Evolutionary conservation across 2,113 vertebrate species (phyloP).

Genomic region (Sceloporus tristichus): DNA sequence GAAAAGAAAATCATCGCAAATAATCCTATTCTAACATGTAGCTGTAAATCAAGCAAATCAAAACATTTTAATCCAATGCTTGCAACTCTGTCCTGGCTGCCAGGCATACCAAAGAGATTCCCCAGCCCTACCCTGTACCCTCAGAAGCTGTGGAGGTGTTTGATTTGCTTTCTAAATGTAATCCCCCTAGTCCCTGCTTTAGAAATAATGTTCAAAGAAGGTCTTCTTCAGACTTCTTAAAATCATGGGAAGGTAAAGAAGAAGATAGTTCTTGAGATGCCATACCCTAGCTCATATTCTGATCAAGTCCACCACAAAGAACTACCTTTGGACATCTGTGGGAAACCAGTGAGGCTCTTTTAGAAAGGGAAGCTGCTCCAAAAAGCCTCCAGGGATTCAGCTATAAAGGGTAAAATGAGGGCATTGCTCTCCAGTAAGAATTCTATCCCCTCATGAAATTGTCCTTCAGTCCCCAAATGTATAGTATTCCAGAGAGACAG

Average conservation of each 20-base stretch:
- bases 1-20: background rate
- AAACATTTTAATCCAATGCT: background rate
- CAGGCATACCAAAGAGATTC: background rate
- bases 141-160: too few relatives aligned
- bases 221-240: background rate
- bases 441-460: too few relatives aligned
- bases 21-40: background rate
- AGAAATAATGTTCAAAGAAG: background rate
- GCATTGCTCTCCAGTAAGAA: background rate
- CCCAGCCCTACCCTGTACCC: too few relatives aligned
- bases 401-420: background rate
- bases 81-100: background rate
- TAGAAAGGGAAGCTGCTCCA: background rate
- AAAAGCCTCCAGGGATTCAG: background rate
- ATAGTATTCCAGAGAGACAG: too few relatives aligned
- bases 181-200: too few relatives aligned
- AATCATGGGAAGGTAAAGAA: background rate
- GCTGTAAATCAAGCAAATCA: background rate
- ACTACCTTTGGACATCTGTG: background rate
- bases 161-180: too few relatives aligned
- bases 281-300: background rate
- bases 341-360: background rate
- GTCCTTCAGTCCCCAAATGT: too few relatives aligned
- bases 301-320: background rate
- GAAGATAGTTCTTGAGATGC: background rate